Evolutionary conservation across 2,113 vertebrate genomes (phyloP).

Genomic region (Ceyx cyanopectus): DNA sequence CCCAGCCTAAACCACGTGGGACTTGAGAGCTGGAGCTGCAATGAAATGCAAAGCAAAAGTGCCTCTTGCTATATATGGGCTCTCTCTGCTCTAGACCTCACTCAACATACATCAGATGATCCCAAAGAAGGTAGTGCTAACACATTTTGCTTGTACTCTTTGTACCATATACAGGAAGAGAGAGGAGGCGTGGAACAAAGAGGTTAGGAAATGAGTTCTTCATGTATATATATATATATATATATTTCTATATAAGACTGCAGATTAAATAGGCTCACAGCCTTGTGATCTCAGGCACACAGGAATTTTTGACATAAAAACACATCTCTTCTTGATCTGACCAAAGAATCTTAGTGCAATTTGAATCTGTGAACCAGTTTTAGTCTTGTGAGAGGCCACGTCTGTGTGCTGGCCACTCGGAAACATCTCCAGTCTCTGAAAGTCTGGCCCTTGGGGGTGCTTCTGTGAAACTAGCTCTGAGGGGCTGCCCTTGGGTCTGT

Average conservation of each 20-base stretch:
- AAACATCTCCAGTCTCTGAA: neutral
- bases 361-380: neutral
- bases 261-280: neutral
- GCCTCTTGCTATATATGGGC: slow-evolving; percentile 14
- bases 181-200: neutral
- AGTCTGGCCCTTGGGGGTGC: neutral
- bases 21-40: neutral
- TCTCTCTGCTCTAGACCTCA: neutral
- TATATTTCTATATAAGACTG: neutral
- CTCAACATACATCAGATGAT: slow-evolving; percentile 26
- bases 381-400: rapidly evolving
- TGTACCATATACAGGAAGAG: neutral
- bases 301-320: neutral
- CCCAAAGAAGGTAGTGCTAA: slow-evolving; percentile 2
- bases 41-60: neutral
- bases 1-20: neutral
- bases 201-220: neutral
- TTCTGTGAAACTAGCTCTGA: neutral
- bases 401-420: neutral
- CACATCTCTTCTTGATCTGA: neutral
- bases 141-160: slow-evolving; percentile 23
- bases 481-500: neutral
- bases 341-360: neutral
- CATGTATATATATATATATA: neutral
- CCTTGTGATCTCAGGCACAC: neutral